These are phyloP conservation scores for Myrmecophaga tridactyla DNA, from an alignment of 2,113 vertebrate genomes.

Conservation along the genomic window DNA sequence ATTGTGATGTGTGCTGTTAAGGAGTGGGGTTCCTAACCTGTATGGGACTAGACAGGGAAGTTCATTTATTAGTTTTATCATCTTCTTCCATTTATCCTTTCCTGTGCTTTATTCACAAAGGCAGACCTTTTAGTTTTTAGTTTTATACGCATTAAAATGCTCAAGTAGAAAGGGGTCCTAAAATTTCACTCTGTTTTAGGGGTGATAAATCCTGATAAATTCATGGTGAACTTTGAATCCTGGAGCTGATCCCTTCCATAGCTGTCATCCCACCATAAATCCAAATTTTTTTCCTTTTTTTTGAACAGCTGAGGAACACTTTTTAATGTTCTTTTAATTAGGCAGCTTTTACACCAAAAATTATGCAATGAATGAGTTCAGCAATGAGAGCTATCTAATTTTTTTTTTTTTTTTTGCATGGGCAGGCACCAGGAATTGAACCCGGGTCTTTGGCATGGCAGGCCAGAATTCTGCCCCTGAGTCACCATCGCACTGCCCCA, in stretches of 20 bases:
- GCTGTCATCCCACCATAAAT: neutral
- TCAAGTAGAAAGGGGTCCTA: neutral
- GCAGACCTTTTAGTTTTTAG: neutral
- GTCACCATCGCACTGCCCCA: too few species aligned
- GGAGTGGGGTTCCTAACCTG: neutral
- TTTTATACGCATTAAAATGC: neutral
- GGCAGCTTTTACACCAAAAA: neutral
- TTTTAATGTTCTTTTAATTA: slow-evolving; percentile 6
- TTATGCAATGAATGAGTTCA: neutral
- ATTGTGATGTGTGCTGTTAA: neutral
- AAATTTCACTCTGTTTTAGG: neutral
- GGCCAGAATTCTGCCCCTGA: too few species aligned
- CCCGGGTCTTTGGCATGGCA: too few species aligned
- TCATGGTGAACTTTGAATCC: neutral
- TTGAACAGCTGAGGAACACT: neutral
- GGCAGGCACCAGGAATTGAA: too few species aligned
- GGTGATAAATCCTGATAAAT: neutral
- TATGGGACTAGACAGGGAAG: neutral
- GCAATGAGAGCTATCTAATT: neutral
- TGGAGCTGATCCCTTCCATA: neutral
- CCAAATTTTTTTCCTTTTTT: neutral
- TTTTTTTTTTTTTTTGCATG: neutral
- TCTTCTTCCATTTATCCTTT: neutral
- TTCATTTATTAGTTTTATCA: neutral
- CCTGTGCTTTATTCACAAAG: neutral